Percentiles rank a stretch among this genome's conserved stretches.
Conservation (phyloP, 2,888 invertebrate species). For the Eupithecia inturbata region DNA sequence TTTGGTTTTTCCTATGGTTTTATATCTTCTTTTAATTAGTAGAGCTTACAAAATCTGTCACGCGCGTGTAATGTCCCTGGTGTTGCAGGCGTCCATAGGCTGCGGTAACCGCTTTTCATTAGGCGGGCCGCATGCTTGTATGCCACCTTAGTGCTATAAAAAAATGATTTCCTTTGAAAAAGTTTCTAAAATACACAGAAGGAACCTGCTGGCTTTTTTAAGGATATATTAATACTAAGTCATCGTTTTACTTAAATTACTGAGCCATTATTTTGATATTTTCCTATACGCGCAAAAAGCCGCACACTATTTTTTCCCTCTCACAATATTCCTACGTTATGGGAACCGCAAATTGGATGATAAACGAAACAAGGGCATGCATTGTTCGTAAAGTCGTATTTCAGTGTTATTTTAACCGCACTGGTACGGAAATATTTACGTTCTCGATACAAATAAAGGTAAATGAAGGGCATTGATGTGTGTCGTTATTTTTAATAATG, state of each 20-base stretch:
- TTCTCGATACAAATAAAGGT: slow-evolving; percentile 16
- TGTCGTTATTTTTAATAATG: slow-evolving; percentile 2
- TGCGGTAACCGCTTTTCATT: too few species aligned
- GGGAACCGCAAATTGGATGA: slow-evolving; percentile 35
- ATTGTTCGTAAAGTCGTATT: slow-evolving; percentile 36
- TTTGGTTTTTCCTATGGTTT: too few species aligned
- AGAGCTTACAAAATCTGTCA: too few species aligned
- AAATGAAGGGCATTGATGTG: slow-evolving; percentile 9
- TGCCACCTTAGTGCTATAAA: too few species aligned
- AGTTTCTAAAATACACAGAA: neutral
- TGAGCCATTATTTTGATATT: slow-evolving; percentile 10
- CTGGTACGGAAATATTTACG: slow-evolving; percentile 23
- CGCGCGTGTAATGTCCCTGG: too few species aligned
- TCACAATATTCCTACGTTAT: slow-evolving; percentile 30
- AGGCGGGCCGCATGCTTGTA: too few species aligned
- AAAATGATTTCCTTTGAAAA: too few species aligned
- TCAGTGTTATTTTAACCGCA: slow-evolving; percentile 29
- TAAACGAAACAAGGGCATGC: slow-evolving; percentile 27
- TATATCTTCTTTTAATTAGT: too few species aligned
- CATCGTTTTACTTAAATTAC: neutral
- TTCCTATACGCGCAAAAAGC: neutral
- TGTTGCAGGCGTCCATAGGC: too few species aligned
- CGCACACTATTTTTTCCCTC: slow-evolving; percentile 15
- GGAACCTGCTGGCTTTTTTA: neutral
- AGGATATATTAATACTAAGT: neutral